These are phyloP conservation scores for Hirtodrosophila cameraria DNA, from an alignment of 2,888 invertebrate species.

Conservation along the genomic window DNA sequence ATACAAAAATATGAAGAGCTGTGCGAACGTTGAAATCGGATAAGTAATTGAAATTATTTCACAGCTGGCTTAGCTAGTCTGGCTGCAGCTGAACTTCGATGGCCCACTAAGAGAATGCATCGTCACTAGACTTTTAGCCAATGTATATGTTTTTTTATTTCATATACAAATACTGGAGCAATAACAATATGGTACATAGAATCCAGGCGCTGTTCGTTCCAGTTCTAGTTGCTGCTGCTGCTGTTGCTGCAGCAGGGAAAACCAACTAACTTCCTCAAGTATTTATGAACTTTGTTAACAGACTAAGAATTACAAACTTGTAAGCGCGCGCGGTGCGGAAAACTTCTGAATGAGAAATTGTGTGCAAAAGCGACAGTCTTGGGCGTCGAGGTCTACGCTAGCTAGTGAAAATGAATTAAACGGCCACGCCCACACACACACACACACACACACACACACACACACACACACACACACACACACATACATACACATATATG, in stretches of 20 bases:
- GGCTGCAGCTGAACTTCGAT: too few relatives aligned
- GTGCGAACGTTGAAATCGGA: too few relatives aligned
- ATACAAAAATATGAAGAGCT: too few relatives aligned
- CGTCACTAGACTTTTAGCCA: too few relatives aligned
- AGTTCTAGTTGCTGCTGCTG: conserved; percentile 5
- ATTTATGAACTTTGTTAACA: conserved; percentile 80
- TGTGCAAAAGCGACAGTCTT: conserved; percentile 75
- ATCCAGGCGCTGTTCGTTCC: neutral
- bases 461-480: conserved; percentile 19
- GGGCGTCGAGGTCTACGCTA: conserved; percentile 11
- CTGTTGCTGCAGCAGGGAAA: conserved; percentile 29
- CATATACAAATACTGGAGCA: conserved; percentile 24
- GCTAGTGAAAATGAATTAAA: conserved; percentile 75
- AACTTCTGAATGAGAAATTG: conserved; percentile 79
- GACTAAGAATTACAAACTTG: conserved; percentile 80
- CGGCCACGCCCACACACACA: conserved; percentile 57
- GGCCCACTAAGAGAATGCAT: too few relatives aligned
- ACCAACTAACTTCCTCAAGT: conserved; percentile 70
- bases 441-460: conserved; percentile 18
- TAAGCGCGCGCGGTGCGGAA: conserved; percentile 39
- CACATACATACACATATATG: conserved; percentile 17
- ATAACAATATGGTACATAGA: conserved; percentile 3
- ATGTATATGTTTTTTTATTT: too few relatives aligned
- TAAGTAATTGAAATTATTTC: too few relatives aligned
- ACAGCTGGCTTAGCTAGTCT: too few relatives aligned